Evolutionary conservation across 2,888 invertebrate genomes (phyloP).

Genomic region (Lacanobia wlatinum): DNA sequence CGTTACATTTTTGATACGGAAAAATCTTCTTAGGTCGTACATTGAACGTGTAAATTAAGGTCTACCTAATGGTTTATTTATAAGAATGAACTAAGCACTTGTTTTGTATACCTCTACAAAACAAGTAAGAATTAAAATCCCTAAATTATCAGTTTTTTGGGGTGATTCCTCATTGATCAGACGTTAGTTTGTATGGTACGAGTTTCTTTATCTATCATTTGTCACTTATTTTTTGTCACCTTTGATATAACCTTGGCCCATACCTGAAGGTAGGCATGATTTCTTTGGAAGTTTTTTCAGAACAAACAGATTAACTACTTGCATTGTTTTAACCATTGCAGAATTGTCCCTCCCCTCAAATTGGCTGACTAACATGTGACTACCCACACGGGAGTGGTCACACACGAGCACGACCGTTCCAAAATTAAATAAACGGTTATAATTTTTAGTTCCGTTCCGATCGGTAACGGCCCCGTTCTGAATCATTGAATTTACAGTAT

Average conservation of each 20-base stretch:
- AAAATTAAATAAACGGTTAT: conserved; percentile 64
- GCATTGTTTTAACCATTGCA: conserved; percentile 14
- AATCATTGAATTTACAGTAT: conserved; percentile 80
- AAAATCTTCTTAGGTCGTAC: conserved; percentile 2
- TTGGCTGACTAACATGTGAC: conserved; percentile 48
- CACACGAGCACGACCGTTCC: conserved; percentile 49
- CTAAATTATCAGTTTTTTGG: neutral
- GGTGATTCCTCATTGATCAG: neutral
- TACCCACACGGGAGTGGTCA: conserved; percentile 50
- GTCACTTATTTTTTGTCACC: neutral
- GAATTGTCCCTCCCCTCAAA: conserved; percentile 22
- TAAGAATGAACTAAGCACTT: conserved; percentile 4
- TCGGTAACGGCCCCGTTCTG: conserved; percentile 81
- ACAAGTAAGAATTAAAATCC: neutral
- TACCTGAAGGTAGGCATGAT: neutral
- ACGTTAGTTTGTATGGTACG: neutral
- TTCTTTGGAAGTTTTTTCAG: neutral
- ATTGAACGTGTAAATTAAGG: neutral
- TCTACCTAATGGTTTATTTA: conserved; percentile 4
- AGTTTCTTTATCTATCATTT: neutral
- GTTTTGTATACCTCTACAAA: neutral
- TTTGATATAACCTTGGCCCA: neutral
- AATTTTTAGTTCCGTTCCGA: conserved; percentile 74
- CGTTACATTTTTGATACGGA: conserved; percentile 35
- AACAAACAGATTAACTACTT: neutral